Evolutionary conservation across 2,797 vertebrate species (phyloP).

Genomic region (Acanthurus lineatus): DNA sequence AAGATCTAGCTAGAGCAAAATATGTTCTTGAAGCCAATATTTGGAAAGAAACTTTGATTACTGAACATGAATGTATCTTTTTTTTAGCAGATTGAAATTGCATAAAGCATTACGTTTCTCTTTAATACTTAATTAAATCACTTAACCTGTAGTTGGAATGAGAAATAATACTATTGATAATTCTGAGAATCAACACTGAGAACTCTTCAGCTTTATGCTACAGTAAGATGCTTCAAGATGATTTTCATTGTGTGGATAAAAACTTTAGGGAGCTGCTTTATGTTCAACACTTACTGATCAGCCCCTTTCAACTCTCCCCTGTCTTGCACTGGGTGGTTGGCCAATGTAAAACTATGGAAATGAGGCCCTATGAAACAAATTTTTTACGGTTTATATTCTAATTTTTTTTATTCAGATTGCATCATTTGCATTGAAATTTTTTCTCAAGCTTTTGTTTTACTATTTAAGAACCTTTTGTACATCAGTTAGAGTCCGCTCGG

Average conservation of each 20-base stretch:
- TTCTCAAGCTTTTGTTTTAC: not conserved
- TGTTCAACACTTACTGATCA: too few species aligned
- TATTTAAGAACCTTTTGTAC: too few species aligned
- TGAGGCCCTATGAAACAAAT: too few species aligned
- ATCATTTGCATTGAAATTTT: too few species aligned
- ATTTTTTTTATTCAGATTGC: not conserved
- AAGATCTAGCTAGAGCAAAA: not conserved
- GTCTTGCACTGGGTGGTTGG: too few species aligned
- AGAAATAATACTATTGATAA: not conserved
- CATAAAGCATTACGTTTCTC: not conserved
- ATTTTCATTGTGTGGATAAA: not conserved
- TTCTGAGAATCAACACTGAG: not conserved
- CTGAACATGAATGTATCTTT: not conserved
- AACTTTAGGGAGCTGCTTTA: too few species aligned
- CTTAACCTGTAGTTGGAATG: not conserved
- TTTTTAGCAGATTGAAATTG: not conserved
- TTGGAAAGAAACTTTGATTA: not conserved
- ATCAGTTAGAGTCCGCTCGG: too few species aligned
- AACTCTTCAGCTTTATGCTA: not conserved
- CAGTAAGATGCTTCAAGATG: not conserved
- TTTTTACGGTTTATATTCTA: too few species aligned
- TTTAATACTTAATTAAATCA: not conserved
- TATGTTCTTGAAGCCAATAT: slow-evolving; percentile 1
- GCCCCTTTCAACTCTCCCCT: too few species aligned
- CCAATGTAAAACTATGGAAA: too few species aligned